Base-by-base conservation (phyloP, 2,113 vertebrate genomes). In the Scortum barcoo region DNA sequence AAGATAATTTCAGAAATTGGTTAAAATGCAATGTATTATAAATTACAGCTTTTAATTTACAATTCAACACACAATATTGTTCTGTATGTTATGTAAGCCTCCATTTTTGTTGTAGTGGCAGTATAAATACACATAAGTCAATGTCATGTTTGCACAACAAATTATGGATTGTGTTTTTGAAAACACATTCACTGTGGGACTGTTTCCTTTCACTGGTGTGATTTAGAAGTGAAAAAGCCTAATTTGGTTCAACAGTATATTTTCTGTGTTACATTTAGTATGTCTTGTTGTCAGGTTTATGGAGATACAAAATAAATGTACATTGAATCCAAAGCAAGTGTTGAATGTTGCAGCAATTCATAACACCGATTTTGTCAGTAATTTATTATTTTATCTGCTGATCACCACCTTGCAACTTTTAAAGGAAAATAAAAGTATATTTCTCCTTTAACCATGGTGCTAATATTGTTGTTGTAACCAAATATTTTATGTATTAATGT, bases 401-500 rank as follows among this genome's bases (percentile, higher is more conserved):
- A 88, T 91, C 90, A 82, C 84, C 58, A 91, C 61, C 83, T 76
- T 93, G 78, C 44, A 90, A 48, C 24, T 51, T 81, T 74, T 68
- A 67, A 87, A 83, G 57, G 30, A 51, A 87, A 88, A 80, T 66
- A 70, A 58, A 81, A 66, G 2, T 78, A 50, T 91, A 70, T 91
- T 89, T 91, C 69, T 54, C 60, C 91, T 91, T 93, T 92, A 93
- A 91, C 91, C 91, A 91, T 94, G 95, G 96, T 97, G 95, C 94
- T 96, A 94, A 95, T 92, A 83, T 76, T 83, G 71, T 88, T 24
- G 66, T 94, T 92, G 88, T 94, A 94, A 92, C 91, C 86, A 87
- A 92, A 91, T 83, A 56, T 44, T 76, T 58, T 46, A 24, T 80
- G 84, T 89, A 56, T 81, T 80, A 53, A 84, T 90, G 51, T 94